Evolutionary conservation across 2,113 vertebrate species (phyloP).

Genomic region (Todiramphus saurophagus): DNA sequence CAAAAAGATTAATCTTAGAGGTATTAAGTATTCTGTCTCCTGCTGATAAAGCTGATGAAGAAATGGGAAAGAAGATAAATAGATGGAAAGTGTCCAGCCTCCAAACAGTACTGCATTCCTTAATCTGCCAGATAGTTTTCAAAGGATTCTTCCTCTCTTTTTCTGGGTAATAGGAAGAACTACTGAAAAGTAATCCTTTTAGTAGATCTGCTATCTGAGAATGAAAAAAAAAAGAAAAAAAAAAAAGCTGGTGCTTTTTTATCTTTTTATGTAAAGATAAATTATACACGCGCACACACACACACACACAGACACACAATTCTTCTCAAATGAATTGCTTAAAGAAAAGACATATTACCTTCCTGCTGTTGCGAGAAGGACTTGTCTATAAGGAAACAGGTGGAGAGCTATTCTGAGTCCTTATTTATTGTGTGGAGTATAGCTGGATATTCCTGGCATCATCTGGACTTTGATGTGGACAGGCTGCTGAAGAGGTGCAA

Average conservation of each 20-base stretch:
- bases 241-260: not conserved
- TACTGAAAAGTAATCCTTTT: not conserved
- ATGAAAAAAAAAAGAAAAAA: rapidly evolving
- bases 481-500: not conserved
- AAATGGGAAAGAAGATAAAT: not conserved
- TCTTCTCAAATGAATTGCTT: not conserved
- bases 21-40: not conserved
- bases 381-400: not conserved
- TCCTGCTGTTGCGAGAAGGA: not conserved
- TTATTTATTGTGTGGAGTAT: not conserved
- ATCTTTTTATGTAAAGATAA: not conserved
- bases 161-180: not conserved
- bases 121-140: not conserved
- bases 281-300: not conserved
- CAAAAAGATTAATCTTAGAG: not conserved
- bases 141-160: not conserved
- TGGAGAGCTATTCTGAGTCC: not conserved
- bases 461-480: not conserved
- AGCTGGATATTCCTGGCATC: not conserved
- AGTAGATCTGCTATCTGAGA: not conserved
- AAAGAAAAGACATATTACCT: not conserved
- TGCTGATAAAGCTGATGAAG: not conserved
- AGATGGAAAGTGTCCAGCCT: not conserved
- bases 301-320: too few relatives aligned
- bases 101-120: not conserved